phyloP scores from a whole-genome alignment of 1,140 invertebrate species.

The Drosophila seguyi region DNA sequence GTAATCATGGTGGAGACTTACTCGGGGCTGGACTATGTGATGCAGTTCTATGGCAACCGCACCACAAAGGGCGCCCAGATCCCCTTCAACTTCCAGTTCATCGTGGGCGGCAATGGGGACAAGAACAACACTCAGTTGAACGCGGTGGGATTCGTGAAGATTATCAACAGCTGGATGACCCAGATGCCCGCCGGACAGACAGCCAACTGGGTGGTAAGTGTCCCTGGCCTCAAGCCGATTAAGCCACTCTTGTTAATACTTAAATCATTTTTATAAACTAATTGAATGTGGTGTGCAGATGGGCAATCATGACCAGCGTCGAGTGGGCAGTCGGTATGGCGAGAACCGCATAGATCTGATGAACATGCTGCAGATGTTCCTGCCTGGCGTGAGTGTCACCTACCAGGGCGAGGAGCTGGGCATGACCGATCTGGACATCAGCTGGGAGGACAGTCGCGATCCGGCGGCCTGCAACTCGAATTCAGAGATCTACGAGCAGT shows the following conservation, averaged over 20 bases:
- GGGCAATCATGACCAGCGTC: slow-evolving; percentile 89
- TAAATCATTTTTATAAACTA: background rate
- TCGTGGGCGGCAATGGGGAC: slow-evolving; percentile 79
- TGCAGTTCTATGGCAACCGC: slow-evolving; percentile 87
- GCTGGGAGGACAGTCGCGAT: slow-evolving; percentile 86
- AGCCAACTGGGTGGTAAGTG: slow-evolving; percentile 87
- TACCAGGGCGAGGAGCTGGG: slow-evolving; percentile 90
- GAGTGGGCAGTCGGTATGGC: slow-evolving; percentile 88
- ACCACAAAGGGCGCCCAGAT: slow-evolving; percentile 86
- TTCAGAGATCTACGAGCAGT: slow-evolving; percentile 82
- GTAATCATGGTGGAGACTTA: slow-evolving; percentile 91
- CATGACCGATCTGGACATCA: slow-evolving; percentile 89
- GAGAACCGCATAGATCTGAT: slow-evolving; percentile 88
- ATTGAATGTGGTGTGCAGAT: slow-evolving; percentile 82
- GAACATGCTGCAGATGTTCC: slow-evolving; percentile 89
- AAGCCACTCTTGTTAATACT: no score
- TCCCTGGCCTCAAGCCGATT: background rate
- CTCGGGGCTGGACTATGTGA: slow-evolving; percentile 84
- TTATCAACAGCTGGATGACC: slow-evolving; percentile 85
- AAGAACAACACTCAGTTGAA: slow-evolving; percentile 85
- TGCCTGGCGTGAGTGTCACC: slow-evolving; percentile 91
- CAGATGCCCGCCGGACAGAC: slow-evolving; percentile 84
- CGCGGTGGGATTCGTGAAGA: slow-evolving; percentile 80
- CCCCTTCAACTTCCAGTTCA: slow-evolving; percentile 88
- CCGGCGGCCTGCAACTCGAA: slow-evolving; percentile 87